Percentiles rank a stretch among this genome's conserved stretches.
These are phyloP conservation scores for Steinernema khuongi DNA, from an alignment of 1,140 invertebrate genomes.

Conservation along the genomic window DNA sequence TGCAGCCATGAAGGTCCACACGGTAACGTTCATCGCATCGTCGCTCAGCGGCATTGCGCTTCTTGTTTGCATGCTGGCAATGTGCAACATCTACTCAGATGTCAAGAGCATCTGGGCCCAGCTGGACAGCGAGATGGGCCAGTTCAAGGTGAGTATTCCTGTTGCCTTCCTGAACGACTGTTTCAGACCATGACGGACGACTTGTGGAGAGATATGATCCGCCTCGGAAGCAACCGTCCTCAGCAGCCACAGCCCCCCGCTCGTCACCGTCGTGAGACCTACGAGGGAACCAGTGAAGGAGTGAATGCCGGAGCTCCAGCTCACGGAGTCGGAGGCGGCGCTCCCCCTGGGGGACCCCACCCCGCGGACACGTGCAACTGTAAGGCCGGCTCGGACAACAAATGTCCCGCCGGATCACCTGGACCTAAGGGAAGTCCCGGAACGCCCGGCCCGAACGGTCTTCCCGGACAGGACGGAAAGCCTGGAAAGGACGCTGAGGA, in stretches of 20 bases:
- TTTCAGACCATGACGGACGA: constrained; percentile 50
- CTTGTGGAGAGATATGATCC: constrained; percentile 49
- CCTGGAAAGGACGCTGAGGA: constrained; percentile 28
- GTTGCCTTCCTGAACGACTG: neutral
- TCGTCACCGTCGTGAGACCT: constrained; percentile 37
- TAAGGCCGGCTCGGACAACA: constrained; percentile 34
- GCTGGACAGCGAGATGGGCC: constrained; percentile 49
- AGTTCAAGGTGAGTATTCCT: constrained; percentile 36
- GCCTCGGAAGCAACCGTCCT: constrained; percentile 21
- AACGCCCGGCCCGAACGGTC: constrained; percentile 31
- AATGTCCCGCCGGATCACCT: constrained; percentile 39
- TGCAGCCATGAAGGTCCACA: constrained; percentile 54
- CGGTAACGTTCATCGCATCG: constrained; percentile 56
- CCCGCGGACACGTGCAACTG: constrained; percentile 33
- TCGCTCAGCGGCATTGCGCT: constrained; percentile 52
- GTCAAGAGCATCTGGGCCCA: constrained; percentile 54
- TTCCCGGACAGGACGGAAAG: constrained; percentile 34
- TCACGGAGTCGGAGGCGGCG: neutral
- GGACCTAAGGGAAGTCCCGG: constrained; percentile 40
- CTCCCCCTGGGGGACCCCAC: constrained; percentile 15
- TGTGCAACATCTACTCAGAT: constrained; percentile 52
- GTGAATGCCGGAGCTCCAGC: constrained; percentile 17
- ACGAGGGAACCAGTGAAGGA: constrained; percentile 17
- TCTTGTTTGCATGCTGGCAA: constrained; percentile 48
- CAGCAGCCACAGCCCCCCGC: neutral